Conservation (phyloP, 2,113 vertebrate genomes). For the Panthera uncia region DNA sequence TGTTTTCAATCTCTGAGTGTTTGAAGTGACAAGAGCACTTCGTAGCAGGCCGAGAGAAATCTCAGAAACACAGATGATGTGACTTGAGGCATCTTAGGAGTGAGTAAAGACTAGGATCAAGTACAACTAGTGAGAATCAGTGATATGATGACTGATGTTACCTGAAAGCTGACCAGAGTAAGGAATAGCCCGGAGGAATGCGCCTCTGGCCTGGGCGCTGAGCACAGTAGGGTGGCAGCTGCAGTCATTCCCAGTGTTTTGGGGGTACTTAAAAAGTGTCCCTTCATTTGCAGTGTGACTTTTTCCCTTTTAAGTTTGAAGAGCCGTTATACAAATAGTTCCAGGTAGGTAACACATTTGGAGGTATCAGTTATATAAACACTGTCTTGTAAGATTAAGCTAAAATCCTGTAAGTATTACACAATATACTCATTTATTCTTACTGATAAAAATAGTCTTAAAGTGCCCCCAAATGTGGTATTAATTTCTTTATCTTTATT, state of each 20-base stretch:
- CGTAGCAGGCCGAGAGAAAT: neutral
- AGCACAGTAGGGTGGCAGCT: no score
- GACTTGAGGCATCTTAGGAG: neutral
- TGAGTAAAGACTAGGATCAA: neutral
- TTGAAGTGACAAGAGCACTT: neutral
- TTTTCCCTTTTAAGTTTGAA: conserved; percentile 16
- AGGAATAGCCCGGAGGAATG: neutral
- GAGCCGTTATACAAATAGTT: neutral
- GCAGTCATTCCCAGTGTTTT: neutral
- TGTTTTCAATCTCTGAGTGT: conserved; percentile 10
- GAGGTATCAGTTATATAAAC: neutral
- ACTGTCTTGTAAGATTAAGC: neutral
- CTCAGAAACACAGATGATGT: neutral
- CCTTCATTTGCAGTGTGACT: neutral
- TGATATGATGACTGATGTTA: neutral
- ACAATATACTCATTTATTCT: neutral
- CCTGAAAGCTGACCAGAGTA: neutral
- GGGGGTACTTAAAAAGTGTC: neutral
- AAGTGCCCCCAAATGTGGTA: neutral
- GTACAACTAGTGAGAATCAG: neutral
- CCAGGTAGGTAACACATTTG: neutral
- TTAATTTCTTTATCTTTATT: neutral
- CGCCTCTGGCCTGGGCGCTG: neutral
- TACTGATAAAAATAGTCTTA: neutral
- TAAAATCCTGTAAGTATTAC: neutral